Evolutionary conservation across 2,797 vertebrate species (phyloP).

Genomic region (Anguilla pacifica): DNA sequence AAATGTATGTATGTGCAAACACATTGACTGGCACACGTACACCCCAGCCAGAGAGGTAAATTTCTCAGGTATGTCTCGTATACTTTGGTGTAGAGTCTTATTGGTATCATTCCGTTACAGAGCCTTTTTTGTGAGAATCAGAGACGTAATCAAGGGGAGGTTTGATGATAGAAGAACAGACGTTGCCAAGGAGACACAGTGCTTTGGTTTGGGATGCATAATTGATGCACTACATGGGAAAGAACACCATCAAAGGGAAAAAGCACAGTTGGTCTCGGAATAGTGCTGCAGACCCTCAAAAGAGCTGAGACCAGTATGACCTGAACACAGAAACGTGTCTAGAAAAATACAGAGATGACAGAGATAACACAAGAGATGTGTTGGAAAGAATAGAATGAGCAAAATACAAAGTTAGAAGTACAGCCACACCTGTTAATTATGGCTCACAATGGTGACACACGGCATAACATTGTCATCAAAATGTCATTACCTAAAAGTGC

Average conservation of each 20-base stretch:
- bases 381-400: neutral
- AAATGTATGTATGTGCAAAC: neutral
- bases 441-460: neutral
- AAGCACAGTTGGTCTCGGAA: neutral
- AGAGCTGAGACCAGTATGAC: neutral
- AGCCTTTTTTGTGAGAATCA: constrained; percentile 11
- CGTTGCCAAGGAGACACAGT: constrained; percentile 25
- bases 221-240: constrained; percentile 17
- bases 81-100: neutral
- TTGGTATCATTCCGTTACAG: constrained; percentile 3
- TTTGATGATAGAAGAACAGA: constrained; percentile 17
- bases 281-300: neutral
- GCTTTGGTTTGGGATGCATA: constrained; percentile 22
- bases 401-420: neutral
- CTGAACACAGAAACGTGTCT: neutral
- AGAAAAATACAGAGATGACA: neutral
- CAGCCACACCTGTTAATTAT: neutral
- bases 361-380: neutral
- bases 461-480: neutral
- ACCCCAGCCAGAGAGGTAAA: neutral
- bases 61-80: neutral
- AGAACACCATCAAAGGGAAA: constrained; percentile 14
- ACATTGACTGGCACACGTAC: neutral
- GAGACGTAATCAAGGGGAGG: constrained; percentile 11
- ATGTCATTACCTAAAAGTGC: neutral